Base-by-base conservation (phyloP, 2,797 vertebrate genomes). In the Lacerta bilineata region DNA sequence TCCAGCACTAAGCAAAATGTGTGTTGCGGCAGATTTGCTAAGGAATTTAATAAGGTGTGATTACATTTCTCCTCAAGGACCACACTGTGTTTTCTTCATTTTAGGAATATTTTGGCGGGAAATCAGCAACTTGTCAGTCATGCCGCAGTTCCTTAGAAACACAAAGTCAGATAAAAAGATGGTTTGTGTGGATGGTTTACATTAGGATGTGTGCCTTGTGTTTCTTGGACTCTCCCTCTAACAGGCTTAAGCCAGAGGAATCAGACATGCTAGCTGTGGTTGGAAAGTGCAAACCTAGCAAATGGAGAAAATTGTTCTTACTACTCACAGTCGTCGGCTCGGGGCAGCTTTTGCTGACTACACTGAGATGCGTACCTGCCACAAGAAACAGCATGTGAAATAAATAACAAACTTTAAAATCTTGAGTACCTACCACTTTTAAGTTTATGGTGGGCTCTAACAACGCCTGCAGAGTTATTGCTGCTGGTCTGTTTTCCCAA, bases 41-140 rank as follows among this genome's bases (percentile, higher is more conserved):
- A 87, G 75, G 66, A 85, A 85, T 84, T 91, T 87, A 83, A 92
- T 89, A 93, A 93, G 93, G 92, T 88, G 78, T 80, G 90, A 82
- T 84, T 82, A 69, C 88, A 74, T 66, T 88, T 88, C 39, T 91
- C 86, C 55, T 87, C 61, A 1, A 81, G 82, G 83, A 90, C 43
- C 81, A 85, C 13, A 17, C 66, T 84, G 36, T 82, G 33, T 74
- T 88, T 93, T 95, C 41, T 94, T 84, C 59, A 36, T 91, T 93
- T 50, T 17, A 61, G 68, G 89, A 91, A 68, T 79, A 59, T 66
- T 87, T 83, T 86, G 76, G 89, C 76, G 89, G 92, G 87, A 88
- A 90, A 90, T 91, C 93, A 91, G 10, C 91, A 94, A 91, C 77
- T 87, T 92, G 87, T 87, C 93, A 92, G 17, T 93, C 89, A 88